Evolutionary conservation across 1,140 invertebrate genomes (phyloP).

Genomic region (Drosophila arawakana): DNA sequence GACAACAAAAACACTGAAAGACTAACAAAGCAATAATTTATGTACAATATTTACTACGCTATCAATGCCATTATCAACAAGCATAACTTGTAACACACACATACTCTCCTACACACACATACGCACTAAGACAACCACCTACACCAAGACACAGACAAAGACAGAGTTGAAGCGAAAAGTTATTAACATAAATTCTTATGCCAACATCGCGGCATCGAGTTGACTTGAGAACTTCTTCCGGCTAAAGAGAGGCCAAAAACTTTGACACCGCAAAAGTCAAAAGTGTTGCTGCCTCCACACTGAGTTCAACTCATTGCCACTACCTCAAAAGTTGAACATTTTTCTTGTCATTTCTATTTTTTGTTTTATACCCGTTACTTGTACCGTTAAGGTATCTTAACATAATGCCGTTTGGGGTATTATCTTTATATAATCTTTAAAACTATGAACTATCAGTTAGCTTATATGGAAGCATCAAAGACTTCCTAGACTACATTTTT

Average conservation of each 20-base stretch:
- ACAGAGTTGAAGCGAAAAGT: slow-evolving; percentile 52
- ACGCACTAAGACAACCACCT: slow-evolving; percentile 12
- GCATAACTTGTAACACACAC: slow-evolving; percentile 49
- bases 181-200: slow-evolving; percentile 79
- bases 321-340: slow-evolving; percentile 54
- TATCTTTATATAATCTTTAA: no score
- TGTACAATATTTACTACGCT: slow-evolving; percentile 70
- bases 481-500: no score
- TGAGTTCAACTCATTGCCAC: slow-evolving; percentile 28
- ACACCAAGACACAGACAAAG: slow-evolving; percentile 31
- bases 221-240: slow-evolving; percentile 49
- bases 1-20: slow-evolving; percentile 1
- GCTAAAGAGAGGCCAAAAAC: slow-evolving; percentile 45
- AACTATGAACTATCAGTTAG: no score
- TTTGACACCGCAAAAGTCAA: slow-evolving; percentile 76
- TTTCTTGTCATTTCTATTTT: slow-evolving; percentile 17
- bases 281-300: slow-evolving; percentile 61
- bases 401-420: no score
- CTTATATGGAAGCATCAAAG: no score
- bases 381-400: no score
- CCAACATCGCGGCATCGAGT: slow-evolving; percentile 51
- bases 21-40: slow-evolving; percentile 46
- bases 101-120: slow-evolving; percentile 25
- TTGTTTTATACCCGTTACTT: neutral
- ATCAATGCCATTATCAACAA: slow-evolving; percentile 78